Conservation (phyloP, 2,797 vertebrate genomes). For the Scarus forsteni region DNA sequence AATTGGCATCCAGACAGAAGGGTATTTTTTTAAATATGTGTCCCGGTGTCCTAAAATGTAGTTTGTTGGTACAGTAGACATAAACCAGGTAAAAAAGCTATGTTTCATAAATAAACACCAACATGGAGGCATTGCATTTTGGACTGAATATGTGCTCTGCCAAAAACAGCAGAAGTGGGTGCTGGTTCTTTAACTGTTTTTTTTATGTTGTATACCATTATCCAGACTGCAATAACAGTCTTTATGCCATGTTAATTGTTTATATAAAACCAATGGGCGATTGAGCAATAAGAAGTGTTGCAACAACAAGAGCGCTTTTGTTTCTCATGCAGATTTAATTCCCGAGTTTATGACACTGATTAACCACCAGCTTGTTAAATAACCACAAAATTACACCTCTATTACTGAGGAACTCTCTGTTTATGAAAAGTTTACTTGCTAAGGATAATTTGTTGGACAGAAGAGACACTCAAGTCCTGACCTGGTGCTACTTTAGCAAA, state of each 20-base stretch:
- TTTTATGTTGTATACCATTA: background rate
- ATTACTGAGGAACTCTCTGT: background rate
- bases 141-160: too few relatives aligned
- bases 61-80: too few relatives aligned
- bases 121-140: too few relatives aligned
- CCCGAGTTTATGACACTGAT: conserved; percentile 5
- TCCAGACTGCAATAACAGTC: conserved; percentile 18
- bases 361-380: conserved; percentile 7
- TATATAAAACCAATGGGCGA: conserved; percentile 6
- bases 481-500: conserved; percentile 20
- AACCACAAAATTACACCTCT: background rate
- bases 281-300: conserved; percentile 4
- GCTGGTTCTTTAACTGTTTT: too few relatives aligned
- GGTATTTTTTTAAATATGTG: too few relatives aligned
- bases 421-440: conserved; percentile 4
- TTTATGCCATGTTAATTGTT: conserved; percentile 40
- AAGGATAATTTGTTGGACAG: conserved; percentile 5
- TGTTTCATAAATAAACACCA: too few relatives aligned
- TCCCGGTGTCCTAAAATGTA: too few relatives aligned
- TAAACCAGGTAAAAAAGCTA: too few relatives aligned
- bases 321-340: background rate
- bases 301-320: background rate
- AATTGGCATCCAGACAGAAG: too few relatives aligned
- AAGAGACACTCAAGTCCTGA: conserved; percentile 35
- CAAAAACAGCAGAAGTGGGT: too few relatives aligned